Base-by-base conservation (phyloP, 2,888 invertebrate genomes). In the Agriopis aurantiaria region DNA sequence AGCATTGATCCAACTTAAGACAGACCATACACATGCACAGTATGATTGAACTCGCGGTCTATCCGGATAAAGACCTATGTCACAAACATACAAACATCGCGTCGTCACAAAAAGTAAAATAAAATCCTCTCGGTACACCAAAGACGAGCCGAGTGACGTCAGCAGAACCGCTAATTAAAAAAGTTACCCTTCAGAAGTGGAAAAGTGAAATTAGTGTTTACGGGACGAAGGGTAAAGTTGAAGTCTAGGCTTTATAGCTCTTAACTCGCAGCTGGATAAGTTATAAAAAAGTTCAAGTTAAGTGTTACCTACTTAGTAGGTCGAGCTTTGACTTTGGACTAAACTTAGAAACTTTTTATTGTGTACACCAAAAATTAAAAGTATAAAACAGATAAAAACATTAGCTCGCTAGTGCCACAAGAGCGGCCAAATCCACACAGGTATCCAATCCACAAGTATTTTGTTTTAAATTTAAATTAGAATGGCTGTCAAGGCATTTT, bases 131-230 rank as follows among this genome's bases (percentile, higher is more conserved):
- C n/a, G n/a, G 40, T 46, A 46, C 7, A 14, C 12, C 9, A 10
- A 23, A 11, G 52, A 3, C 12, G 33, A 23, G 8, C 40, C n/a
- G 52, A 11, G 11, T 12, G 41, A 41, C 46, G 46, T 55, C 59
- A 17, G 40, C 9, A 17, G 46, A 68, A 46, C 63, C 68, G 45
- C 62, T 63, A 68, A 65, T 69, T 69, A 61, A 69, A 64, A 69
- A 60, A 65, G 59, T 60, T 60, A 60, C 10, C 14, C 45, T 51
- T 40, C 17, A 5, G 7, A 57, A 58, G 51, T 40, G 12, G 41
- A 41, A 49, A 63, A 68, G 56, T 63, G 53, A 58, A 63, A 53
- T 57, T 40, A 58, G 46, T 46, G 56, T 62, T 62, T 56, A 41
- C 40, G 45, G 41, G 48, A 60, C 51, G 17, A 23, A 51, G 14